These are phyloP conservation scores for Leptothorax acervorum DNA, from an alignment of 2,888 invertebrate species.

Conservation along the genomic window DNA sequence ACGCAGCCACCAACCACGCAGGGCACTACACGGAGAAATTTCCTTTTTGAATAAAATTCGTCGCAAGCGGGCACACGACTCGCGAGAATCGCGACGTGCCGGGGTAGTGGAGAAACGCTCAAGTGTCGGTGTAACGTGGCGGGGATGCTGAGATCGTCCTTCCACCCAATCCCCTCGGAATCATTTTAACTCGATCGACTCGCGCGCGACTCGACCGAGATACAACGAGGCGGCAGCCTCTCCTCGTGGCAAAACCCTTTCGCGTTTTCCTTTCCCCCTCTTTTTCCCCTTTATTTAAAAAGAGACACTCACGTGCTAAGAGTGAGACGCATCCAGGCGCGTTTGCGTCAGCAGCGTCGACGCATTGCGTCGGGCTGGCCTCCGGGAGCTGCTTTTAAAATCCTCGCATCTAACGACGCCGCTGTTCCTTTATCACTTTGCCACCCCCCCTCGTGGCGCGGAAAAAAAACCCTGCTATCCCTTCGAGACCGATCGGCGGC, in stretches of 20 bases:
- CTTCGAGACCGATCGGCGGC: neutral
- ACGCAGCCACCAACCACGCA: conserved; percentile 27
- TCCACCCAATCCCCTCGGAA: conserved; percentile 56
- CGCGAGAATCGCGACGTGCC: conserved; percentile 6
- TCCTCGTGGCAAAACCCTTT: conserved; percentile 17
- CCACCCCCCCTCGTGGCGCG: neutral
- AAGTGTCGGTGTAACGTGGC: conserved; percentile 71
- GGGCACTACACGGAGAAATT: neutral
- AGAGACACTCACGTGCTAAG: conserved; percentile 88
- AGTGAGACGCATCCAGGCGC: conserved; percentile 90
- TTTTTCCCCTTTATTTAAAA: conserved; percentile 8
- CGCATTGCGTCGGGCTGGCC: conserved; percentile 86
- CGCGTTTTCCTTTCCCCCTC: neutral
- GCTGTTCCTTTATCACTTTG: conserved; percentile 68
- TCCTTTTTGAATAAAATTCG: conserved; percentile 3
- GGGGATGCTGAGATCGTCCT: conserved; percentile 66
- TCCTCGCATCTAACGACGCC: conserved; percentile 81
- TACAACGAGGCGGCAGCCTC: conserved; percentile 25
- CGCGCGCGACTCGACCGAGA: conserved; percentile 24
- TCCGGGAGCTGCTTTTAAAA: conserved; percentile 84
- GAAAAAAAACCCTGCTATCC: conserved; percentile 28
- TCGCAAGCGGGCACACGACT: conserved; percentile 45
- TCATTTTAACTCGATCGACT: conserved; percentile 62
- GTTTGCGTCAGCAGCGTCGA: conserved; percentile 86
- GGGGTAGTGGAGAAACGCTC: conserved; percentile 25